Conservation (phyloP, 30 jellyfish, hydroid and myxozoan species). For the Aurelia coerulea region DNA sequence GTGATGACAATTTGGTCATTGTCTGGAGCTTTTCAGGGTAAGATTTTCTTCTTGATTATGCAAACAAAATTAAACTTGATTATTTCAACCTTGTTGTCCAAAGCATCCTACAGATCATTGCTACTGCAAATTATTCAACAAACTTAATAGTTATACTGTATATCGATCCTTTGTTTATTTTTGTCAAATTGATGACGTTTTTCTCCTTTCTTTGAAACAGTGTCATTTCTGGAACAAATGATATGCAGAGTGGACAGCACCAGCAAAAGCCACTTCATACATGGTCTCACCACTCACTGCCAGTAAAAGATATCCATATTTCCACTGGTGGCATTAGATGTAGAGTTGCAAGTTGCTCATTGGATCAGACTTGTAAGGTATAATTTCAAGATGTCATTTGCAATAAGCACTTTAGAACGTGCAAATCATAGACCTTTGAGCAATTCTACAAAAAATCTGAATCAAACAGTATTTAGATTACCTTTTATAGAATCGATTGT, state of each 20-base stretch:
- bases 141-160: neutral
- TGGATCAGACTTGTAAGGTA: slow-evolving; percentile 99
- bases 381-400: neutral
- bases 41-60: too few species aligned
- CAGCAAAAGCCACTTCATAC: slow-evolving; percentile 68
- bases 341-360: slow-evolving; percentile 86
- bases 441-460: too few species aligned
- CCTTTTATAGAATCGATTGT: too few species aligned
- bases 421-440: too few species aligned
- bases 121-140: too few species aligned
- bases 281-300: slow-evolving; percentile 91
- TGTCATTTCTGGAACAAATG: slow-evolving; percentile 24
- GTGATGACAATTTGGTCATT: slow-evolving; percentile 84
- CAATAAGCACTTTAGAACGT: neutral
- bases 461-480: too few species aligned
- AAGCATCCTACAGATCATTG: too few species aligned
- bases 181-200: neutral
- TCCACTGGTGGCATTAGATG: slow-evolving; percentile 87
- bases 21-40: slow-evolving; percentile 93
- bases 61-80: too few species aligned
- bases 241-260: neutral
- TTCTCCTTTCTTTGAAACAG: slow-evolving; percentile 29
- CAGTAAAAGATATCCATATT: slow-evolving; percentile 70
- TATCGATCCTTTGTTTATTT: neutral
- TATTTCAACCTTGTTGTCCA: too few species aligned